Evolutionary conservation across 1,140 invertebrate genomes (phyloP).

Genomic region (Trigoniulus corallinus): DNA sequence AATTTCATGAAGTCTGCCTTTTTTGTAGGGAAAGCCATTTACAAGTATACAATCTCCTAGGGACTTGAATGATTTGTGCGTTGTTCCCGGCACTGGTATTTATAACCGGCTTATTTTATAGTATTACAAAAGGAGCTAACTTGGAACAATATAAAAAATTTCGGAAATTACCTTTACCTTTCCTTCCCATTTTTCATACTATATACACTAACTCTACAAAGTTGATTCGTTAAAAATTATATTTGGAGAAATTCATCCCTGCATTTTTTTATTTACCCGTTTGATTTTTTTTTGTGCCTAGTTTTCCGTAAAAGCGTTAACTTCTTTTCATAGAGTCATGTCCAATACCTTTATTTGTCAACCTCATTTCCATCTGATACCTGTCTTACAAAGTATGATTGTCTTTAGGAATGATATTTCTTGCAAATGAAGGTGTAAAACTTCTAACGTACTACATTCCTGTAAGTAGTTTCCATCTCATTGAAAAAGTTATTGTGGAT

Average conservation of each 20-base stretch:
- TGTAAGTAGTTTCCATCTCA: constrained; percentile 31
- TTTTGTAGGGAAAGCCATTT: constrained; percentile 68
- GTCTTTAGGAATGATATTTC: constrained; percentile 54
- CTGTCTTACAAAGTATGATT: not conserved
- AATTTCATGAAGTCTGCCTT: constrained; percentile 13
- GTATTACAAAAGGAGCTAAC: too few species aligned
- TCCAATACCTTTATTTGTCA: too few species aligned
- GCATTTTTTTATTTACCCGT: too few species aligned
- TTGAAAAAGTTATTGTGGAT: not conserved
- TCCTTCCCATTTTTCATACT: too few species aligned
- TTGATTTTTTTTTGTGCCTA: too few species aligned
- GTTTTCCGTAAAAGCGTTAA: too few species aligned
- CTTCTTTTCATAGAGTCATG: too few species aligned
- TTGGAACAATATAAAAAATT: too few species aligned
- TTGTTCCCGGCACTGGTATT: constrained; percentile 60
- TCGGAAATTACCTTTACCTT: too few species aligned
- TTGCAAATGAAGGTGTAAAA: constrained; percentile 87
- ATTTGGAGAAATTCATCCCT: too few species aligned
- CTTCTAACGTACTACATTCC: constrained; percentile 92
- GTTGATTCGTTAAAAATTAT: too few species aligned
- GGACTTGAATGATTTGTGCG: constrained; percentile 77
- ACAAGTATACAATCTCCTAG: constrained; percentile 71
- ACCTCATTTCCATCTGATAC: not conserved
- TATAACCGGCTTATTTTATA: not conserved
- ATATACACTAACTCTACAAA: constrained; percentile 4